These are phyloP conservation scores for Pagetopsis macropterus DNA, from an alignment of 2,797 vertebrate species.

Conservation along the genomic window DNA sequence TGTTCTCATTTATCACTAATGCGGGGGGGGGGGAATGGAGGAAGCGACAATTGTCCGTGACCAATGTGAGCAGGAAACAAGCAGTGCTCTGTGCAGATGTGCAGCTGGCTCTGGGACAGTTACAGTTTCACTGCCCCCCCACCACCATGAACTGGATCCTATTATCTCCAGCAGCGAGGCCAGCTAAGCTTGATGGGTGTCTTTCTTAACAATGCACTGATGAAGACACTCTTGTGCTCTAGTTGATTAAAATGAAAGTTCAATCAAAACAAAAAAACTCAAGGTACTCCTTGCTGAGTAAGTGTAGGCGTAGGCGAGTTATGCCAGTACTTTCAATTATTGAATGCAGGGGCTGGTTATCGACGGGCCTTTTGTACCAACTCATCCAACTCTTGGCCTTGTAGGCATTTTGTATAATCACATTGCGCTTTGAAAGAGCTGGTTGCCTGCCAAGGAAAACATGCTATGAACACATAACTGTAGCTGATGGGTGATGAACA, in stretches of 20 bases:
- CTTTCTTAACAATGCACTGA: conserved; percentile 12
- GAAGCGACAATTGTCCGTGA: conserved; percentile 63
- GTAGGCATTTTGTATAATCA: conserved; percentile 45
- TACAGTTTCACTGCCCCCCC: conserved; percentile 48
- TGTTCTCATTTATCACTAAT: conserved; percentile 71
- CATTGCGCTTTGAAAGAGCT: conserved; percentile 35
- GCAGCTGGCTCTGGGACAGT: conserved; percentile 63
- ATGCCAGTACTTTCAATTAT: conserved; percentile 31
- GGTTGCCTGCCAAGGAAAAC: conserved; percentile 55
- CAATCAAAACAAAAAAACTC: conserved; percentile 34
- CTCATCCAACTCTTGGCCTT: conserved; percentile 17
- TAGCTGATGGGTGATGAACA: conserved; percentile 43
- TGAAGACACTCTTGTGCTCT: conserved; percentile 8
- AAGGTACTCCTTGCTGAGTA: conserved; percentile 1
- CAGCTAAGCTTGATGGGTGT: conserved; percentile 22
- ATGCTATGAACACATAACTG: conserved; percentile 51
- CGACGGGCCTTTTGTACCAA: conserved; percentile 32
- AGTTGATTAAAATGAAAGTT: conserved; percentile 32
- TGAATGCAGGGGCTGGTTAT: conserved; percentile 36
- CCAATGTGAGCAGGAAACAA: conserved; percentile 64
- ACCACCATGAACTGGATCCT: conserved; percentile 58
- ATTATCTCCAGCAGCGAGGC: conserved; percentile 47
- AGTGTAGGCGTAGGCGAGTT: background rate
- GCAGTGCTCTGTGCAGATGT: conserved; percentile 67
- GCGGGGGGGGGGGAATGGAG: conserved; percentile 23